Percentiles rank a stretch among this genome's conserved stretches.
phyloP scores from a whole-genome alignment of 2,797 vertebrate genomes.

The Spondyliosoma cantharus region DNA sequence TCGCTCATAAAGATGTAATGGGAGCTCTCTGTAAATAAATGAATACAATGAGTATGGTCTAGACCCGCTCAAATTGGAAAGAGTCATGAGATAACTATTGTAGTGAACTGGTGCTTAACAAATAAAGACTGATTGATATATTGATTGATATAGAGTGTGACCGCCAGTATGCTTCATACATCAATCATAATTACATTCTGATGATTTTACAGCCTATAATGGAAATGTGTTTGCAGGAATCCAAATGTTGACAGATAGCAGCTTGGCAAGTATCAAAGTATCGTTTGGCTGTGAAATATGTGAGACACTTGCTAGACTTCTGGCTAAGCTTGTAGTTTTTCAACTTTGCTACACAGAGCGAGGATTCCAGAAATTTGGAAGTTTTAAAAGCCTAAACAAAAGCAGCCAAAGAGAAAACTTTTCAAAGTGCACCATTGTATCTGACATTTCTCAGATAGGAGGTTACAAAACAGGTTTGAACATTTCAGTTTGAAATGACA shows the following conservation, averaged over 20 bases:
- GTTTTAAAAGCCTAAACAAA: not conserved
- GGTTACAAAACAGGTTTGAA: not conserved
- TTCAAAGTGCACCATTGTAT: not conserved
- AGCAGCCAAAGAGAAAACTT: too few relatives aligned
- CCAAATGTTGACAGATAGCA: not conserved
- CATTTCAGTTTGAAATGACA: not conserved
- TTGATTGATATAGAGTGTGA: too few relatives aligned
- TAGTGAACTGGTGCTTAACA: too few relatives aligned
- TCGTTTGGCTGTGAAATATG: slow-evolving; percentile 1
- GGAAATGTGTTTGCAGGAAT: not conserved
- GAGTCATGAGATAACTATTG: too few relatives aligned
- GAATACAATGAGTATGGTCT: too few relatives aligned
- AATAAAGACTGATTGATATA: too few relatives aligned
- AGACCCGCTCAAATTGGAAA: too few relatives aligned
- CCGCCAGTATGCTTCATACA: too few relatives aligned
- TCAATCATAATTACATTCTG: too few relatives aligned
- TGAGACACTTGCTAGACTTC: not conserved
- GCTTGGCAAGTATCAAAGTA: slow-evolving; percentile 1
- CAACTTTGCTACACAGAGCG: not conserved
- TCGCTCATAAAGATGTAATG: too few relatives aligned
- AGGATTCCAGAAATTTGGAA: not conserved
- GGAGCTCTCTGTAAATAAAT: too few relatives aligned
- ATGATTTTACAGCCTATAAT: not conserved
- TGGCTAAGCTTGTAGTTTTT: not conserved
- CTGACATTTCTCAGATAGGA: not conserved